Evolutionary conservation across 2,888 invertebrate genomes (phyloP).

Genomic region (Tillus elongatus): DNA sequence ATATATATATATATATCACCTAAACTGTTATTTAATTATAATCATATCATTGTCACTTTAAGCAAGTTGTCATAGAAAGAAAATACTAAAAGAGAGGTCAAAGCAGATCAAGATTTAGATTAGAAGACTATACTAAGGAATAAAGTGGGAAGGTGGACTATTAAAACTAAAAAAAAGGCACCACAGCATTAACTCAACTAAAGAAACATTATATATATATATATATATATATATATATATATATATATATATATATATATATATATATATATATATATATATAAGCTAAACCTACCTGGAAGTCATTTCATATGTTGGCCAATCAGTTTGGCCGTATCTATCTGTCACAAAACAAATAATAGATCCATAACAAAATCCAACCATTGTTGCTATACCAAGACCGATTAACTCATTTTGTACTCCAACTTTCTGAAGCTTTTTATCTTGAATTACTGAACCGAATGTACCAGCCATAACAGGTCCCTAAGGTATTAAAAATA

Average conservation of each 20-base stretch:
- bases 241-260: slow-evolving; percentile 5
- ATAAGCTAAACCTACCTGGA: slow-evolving; percentile 45
- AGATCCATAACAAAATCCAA: slow-evolving; percentile 61
- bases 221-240: slow-evolving; percentile 5
- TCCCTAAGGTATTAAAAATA: slow-evolving; percentile 45
- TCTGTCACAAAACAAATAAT: slow-evolving; percentile 48
- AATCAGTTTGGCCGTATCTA: slow-evolving; percentile 49
- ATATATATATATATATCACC: no score
- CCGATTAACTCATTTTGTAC: slow-evolving; percentile 59
- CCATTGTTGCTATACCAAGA: slow-evolving; percentile 53
- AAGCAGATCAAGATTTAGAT: no score
- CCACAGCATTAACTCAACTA: no score
- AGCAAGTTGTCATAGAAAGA: no score
- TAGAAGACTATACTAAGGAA: no score
- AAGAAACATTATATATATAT: not conserved
- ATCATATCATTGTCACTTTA: no score
- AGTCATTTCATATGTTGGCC: slow-evolving; percentile 60
- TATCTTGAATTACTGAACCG: slow-evolving; percentile 60
- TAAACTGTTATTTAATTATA: no score
- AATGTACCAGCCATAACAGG: slow-evolving; percentile 71
- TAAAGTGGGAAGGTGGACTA: no score
- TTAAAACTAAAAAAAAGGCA: no score
- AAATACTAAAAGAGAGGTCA: no score
- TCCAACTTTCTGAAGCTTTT: slow-evolving; percentile 53
- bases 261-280: slow-evolving; percentile 5